A percentile compares a stretch with the other conserved stretches of the same genome.
phyloP scores from a whole-genome alignment of 2,113 vertebrate species.

The Petromus typicus region DNA sequence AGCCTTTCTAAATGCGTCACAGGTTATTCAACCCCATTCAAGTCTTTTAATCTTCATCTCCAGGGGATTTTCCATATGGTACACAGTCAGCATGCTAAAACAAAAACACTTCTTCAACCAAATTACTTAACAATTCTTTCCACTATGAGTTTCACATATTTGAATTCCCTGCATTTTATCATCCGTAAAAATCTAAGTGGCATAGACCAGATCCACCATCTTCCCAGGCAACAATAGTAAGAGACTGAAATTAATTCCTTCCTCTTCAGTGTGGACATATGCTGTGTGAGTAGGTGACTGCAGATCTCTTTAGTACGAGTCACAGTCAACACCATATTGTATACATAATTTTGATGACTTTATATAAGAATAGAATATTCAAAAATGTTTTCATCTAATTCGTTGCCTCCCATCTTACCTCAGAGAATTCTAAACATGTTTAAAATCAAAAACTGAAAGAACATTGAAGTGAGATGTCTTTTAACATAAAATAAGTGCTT shows the following conservation, averaged over 20 bases:
- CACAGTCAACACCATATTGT: neutral
- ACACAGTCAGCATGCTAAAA: neutral
- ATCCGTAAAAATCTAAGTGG: neutral
- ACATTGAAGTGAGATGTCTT: neutral
- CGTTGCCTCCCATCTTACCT: neutral
- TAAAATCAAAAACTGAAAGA: neutral
- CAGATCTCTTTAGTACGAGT: neutral
- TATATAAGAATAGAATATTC: neutral
- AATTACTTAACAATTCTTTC: neutral
- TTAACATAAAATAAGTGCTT: neutral
- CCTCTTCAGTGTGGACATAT: neutral
- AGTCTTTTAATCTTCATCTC: slow-evolving; percentile 46
- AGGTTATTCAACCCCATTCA: slow-evolving; percentile 33
- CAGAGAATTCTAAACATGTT: neutral
- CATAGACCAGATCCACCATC: neutral
- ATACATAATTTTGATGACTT: neutral
- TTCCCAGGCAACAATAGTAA: neutral
- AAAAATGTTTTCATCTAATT: neutral
- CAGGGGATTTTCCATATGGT: neutral
- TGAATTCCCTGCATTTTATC: neutral
- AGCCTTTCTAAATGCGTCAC: slow-evolving; percentile 66
- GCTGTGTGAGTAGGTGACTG: neutral
- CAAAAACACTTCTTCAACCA: neutral
- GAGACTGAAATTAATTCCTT: slow-evolving; percentile 32
- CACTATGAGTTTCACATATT: neutral